Percentiles rank a stretch among this genome's conserved stretches.
These are phyloP conservation scores for Scaptomyza montana DNA, from an alignment of 1,140 invertebrate genomes.

Conservation along the genomic window DNA sequence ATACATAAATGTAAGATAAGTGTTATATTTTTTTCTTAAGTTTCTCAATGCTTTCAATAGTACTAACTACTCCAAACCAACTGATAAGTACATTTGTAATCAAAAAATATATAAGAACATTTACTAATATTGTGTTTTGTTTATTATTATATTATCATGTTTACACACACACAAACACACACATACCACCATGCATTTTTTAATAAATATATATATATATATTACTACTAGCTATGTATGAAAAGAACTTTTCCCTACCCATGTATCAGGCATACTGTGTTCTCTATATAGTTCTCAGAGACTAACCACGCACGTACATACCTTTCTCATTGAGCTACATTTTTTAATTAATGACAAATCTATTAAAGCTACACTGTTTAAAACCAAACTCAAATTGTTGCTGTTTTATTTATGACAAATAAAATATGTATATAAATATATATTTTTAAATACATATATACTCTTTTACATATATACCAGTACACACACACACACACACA, in stretches of 20 bases:
- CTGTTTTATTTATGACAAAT: constrained; percentile 77
- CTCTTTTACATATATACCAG: constrained; percentile 10
- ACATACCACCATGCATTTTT: constrained; percentile 17
- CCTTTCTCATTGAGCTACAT: constrained; percentile 66
- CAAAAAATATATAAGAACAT: constrained; percentile 23
- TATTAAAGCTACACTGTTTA: constrained; percentile 79
- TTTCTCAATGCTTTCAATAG: constrained; percentile 60
- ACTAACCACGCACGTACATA: constrained; percentile 70
- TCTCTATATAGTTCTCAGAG: constrained; percentile 56
- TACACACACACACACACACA: constrained; percentile 33
- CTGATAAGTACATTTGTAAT: constrained; percentile 30
- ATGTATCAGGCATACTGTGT: constrained; percentile 54
- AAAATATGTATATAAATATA: constrained; percentile 33
- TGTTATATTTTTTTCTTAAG: constrained; percentile 54
- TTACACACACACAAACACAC: constrained; percentile 12
- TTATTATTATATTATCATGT: constrained; percentile 37
- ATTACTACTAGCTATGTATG: constrained; percentile 44
- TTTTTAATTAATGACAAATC: constrained; percentile 66
- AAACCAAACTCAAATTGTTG: constrained; percentile 71
- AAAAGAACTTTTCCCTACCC: constrained; percentile 20
- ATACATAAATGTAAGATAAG: constrained; percentile 61
- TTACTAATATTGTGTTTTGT: constrained; percentile 49
- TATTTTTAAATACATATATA: too few relatives aligned
- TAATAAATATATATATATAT: constrained; percentile 31
- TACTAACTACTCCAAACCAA: constrained; percentile 53